These are phyloP conservation scores for Hyperopisus bebe DNA, from an alignment of 2,113 vertebrate genomes.

Conservation along the genomic window DNA sequence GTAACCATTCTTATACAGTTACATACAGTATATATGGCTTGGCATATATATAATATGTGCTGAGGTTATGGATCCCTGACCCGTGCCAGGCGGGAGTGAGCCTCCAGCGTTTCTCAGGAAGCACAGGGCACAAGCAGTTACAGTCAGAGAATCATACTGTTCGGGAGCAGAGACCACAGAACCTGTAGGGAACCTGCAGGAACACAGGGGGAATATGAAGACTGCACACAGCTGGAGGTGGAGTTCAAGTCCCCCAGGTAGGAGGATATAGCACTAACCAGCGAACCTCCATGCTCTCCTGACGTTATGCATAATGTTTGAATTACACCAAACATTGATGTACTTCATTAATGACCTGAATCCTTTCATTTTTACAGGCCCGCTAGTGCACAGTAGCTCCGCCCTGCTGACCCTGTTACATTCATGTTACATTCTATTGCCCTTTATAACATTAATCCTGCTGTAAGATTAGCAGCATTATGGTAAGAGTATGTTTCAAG, in stretches of 20 bases:
- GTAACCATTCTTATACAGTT: background rate
- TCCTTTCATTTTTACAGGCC: background rate
- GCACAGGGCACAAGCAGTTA: background rate
- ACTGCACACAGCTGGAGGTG: background rate
- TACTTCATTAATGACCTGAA: background rate
- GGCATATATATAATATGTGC: background rate
- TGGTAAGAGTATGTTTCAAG: slow-evolving; percentile 35
- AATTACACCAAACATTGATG: background rate
- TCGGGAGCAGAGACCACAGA: background rate
- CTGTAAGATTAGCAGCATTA: slow-evolving; percentile 53
- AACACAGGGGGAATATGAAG: background rate
- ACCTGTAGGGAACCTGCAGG: background rate
- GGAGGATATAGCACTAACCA: background rate
- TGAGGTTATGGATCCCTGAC: background rate
- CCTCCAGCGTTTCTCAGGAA: background rate
- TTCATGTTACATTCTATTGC: slow-evolving; percentile 39
- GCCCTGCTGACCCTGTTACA: background rate
- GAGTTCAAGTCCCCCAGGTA: background rate
- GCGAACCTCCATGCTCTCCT: background rate
- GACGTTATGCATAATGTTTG: background rate
- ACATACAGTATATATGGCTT: background rate
- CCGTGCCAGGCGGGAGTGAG: background rate
- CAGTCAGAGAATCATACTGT: background rate
- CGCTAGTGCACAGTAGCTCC: background rate
- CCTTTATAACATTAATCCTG: slow-evolving; percentile 57